Evolutionary conservation across 2,113 vertebrate genomes (phyloP), one percentile per base, ranked within the genome.

Genomic region (Erinaceus europaeus): DNA sequence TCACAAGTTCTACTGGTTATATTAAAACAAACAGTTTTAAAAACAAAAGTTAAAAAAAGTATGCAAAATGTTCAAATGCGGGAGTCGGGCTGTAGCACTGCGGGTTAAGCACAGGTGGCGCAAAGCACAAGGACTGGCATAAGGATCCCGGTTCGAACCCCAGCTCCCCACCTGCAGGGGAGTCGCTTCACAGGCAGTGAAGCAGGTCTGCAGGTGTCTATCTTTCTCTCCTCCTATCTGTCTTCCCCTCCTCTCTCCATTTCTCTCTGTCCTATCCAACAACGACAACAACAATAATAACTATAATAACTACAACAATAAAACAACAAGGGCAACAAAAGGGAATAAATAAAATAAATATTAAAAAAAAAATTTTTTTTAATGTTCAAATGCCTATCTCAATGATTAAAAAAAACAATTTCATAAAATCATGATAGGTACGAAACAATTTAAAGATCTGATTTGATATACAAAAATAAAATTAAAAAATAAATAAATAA

Each of bases 351-450:
- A n/a, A n/a, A n/a, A n/a, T n/a, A n/a, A n/a, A n/a, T n/a, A n/a
- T n/a, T n/a, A n/a, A n/a, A n/a, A n/a, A n/a, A n/a, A n/a, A n/a
- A n/a, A n/a, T n/a, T n/a, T n/a, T n/a, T n/a, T n/a, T n/a, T n/a
- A n/a, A n/a, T n/a, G n/a, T n/a, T n/a, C n/a, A n/a, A n/a, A n/a
- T n/a, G n/a, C n/a, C n/a, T n/a, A n/a, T n/a, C n/a, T n/a, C n/a
- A n/a, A n/a, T n/a, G n/a, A n/a, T n/a, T 57, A 23, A 57, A 64
- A 75, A 92, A 77, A 72, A 75, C 59, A 73, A 84, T 64, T 77
- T 87, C 55, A 86, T 77, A 77, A 89, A 89, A 62, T 59, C 50
- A 76, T 62, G 67, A 69, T 57, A 72, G 13, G 64, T 42, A 67
- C 75, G 3, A 64, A 78, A 57, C 11, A 73, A 17, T 62, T 67